Percentiles rank a stretch among this genome's conserved stretches.
phyloP scores from a whole-genome alignment of 2,113 vertebrate genomes.

The Grantiella picta region DNA sequence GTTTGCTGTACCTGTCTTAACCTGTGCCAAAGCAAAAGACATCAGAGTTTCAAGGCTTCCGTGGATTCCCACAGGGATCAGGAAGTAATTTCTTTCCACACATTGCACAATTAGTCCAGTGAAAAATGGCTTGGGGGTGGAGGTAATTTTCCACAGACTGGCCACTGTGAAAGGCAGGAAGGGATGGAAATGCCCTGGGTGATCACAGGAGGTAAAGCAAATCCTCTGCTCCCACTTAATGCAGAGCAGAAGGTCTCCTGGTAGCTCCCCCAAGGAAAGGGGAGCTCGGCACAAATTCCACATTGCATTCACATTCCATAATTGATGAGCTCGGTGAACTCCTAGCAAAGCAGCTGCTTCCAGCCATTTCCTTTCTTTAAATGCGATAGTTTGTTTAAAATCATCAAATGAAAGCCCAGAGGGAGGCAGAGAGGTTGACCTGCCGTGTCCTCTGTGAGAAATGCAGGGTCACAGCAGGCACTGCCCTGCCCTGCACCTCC shows the following conservation, averaged over 20 bases:
- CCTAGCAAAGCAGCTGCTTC: neutral
- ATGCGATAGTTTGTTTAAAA: constrained; percentile 26
- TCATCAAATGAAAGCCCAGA: neutral
- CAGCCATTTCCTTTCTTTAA: constrained; percentile 28
- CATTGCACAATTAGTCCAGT: constrained; percentile 1
- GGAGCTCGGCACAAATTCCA: neutral
- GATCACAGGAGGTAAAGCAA: neutral
- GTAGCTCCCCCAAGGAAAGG: neutral
- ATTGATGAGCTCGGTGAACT: constrained; percentile 16
- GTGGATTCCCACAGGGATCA: neutral
- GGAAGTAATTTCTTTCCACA: neutral
- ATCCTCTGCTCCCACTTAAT: neutral
- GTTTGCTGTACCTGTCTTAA: neutral
- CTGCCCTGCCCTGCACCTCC: neutral
- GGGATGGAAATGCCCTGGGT: neutral
- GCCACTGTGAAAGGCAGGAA: neutral
- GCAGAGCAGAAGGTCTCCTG: neutral
- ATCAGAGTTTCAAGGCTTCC: neutral
- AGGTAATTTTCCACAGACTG: neutral
- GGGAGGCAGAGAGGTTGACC: neutral
- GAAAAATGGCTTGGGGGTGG: neutral
- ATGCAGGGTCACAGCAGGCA: neutral
- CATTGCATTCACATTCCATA: neutral
- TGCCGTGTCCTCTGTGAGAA: neutral
- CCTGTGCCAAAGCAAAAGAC: neutral